These are phyloP conservation scores for Eupsilia transversa DNA, from an alignment of 2,888 invertebrate genomes.

Conservation along the genomic window DNA sequence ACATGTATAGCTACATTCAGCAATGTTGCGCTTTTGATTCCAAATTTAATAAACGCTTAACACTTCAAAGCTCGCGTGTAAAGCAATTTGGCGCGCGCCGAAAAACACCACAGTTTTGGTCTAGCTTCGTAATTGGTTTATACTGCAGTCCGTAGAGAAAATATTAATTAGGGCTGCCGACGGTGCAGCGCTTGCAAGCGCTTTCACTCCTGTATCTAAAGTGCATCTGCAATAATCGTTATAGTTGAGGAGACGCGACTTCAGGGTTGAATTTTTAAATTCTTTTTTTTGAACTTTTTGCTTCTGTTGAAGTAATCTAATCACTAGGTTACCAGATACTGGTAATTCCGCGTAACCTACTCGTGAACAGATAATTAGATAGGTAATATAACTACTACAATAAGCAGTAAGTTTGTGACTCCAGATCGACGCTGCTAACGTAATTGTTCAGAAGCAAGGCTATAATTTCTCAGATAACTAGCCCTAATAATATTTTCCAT, in stretches of 20 bases:
- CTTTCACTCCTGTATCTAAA: constrained; percentile 67
- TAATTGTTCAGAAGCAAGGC: too few species aligned
- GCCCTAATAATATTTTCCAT: background rate
- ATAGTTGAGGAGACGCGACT: constrained; percentile 21
- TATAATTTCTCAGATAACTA: too few species aligned
- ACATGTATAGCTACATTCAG: constrained; percentile 69
- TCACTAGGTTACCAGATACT: background rate
- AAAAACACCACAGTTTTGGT: constrained; percentile 88
- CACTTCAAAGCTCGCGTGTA: constrained; percentile 87
- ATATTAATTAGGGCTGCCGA: constrained; percentile 88
- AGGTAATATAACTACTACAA: too few species aligned
- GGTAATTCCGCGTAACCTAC: background rate
- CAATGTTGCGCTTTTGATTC: constrained; percentile 85
- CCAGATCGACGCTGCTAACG: too few species aligned
- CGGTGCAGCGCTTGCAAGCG: constrained; percentile 79
- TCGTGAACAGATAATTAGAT: too few species aligned
- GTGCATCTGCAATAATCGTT: constrained; percentile 57
- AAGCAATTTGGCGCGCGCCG: constrained; percentile 87
- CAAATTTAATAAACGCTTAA: constrained; percentile 89
- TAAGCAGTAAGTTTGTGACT: too few species aligned
- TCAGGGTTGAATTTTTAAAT: background rate
- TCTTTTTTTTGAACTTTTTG: accelerated
- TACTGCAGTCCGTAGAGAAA: constrained; percentile 79
- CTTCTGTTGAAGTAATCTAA: background rate
- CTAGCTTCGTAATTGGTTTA: constrained; percentile 87